Evolutionary conservation across 1,140 invertebrate species (phyloP).

Genomic region (Ptiloglossa arizonensis): DNA sequence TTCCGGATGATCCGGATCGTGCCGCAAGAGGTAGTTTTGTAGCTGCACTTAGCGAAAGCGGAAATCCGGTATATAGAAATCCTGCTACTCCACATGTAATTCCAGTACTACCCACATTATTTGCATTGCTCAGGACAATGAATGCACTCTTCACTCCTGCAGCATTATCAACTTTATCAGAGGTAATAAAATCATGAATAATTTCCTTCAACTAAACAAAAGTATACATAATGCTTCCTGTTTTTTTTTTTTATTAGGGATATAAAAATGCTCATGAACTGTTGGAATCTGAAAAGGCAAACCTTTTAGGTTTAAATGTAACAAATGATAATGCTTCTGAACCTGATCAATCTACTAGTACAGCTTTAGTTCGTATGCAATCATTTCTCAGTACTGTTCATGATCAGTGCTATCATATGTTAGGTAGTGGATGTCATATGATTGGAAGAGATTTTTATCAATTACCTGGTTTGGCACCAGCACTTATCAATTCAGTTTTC

Average conservation of each 20-base stretch:
- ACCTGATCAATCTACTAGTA: conserved; percentile 78
- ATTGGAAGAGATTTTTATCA: conserved; percentile 92
- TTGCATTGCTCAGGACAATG: conserved; percentile 88
- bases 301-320: conserved; percentile 84
- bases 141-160: conserved; percentile 90
- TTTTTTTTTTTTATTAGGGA: conserved; percentile 76
- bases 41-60: conserved; percentile 87
- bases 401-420: conserved; percentile 89
- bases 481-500: conserved; percentile 85
- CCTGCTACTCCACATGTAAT: conserved; percentile 91
- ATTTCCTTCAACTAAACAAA: not conserved
- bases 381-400: conserved; percentile 87
- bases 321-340: conserved; percentile 79
- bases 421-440: conserved; percentile 88
- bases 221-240: not conserved
- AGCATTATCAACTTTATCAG: conserved; percentile 84
- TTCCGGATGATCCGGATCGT: conserved; percentile 91
- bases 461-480: conserved; percentile 85
- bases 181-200: conserved; percentile 71
- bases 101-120: conserved; percentile 89
- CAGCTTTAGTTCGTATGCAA: conserved; percentile 90
- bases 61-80: conserved; percentile 91
- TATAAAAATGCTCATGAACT: conserved; percentile 87
- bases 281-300: conserved; percentile 87
- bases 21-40: conserved; percentile 92